Conservation (phyloP, 2,888 invertebrate genomes). For the Epinotia demarniana region DNA sequence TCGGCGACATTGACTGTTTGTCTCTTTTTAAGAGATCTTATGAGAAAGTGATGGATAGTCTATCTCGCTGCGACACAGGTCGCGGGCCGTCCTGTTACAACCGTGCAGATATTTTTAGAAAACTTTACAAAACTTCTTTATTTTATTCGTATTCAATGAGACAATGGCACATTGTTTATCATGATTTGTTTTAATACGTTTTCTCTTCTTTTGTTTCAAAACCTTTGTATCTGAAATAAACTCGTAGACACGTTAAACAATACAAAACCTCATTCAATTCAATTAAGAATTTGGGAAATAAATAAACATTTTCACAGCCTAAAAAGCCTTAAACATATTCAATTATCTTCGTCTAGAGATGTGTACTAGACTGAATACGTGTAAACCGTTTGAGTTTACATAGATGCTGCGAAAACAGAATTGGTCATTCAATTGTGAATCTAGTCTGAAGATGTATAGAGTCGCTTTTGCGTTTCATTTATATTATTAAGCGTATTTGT, state of each 20-base stretch:
- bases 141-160: not conserved
- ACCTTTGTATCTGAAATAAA: not conserved
- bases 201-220: not conserved
- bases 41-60: no score
- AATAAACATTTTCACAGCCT: not conserved
- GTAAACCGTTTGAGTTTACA: not conserved
- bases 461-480: not conserved
- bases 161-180: not conserved
- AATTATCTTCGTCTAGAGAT: not conserved
- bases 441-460: not conserved
- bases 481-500: no score
- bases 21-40: no score
- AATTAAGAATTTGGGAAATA: not conserved
- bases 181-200: no score
- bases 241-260: not conserved
- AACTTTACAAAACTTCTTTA: no score
- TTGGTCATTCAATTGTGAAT: no score
- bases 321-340: not conserved
- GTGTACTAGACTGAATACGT: not conserved
- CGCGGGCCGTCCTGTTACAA: no score
- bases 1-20: no score
- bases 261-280: constrained; percentile 1
- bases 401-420: no score
- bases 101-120: no score
- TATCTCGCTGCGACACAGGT: no score